Base-by-base conservation (phyloP, 2,888 invertebrate species). In the Phortica okadai region DNA sequence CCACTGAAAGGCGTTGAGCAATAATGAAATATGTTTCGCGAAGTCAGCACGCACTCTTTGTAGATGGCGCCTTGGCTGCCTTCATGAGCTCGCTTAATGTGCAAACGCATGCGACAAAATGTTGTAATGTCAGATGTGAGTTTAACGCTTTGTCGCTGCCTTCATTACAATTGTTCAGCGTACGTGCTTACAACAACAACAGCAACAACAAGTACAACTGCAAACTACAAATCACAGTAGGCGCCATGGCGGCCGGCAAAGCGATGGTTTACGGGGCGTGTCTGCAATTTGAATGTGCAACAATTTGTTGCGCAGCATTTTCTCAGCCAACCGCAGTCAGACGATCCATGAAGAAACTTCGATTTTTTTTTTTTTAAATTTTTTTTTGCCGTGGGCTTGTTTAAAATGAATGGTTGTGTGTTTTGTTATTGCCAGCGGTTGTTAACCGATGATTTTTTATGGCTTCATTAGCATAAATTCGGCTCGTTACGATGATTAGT, bases 381-480 rank as follows among this genome's bases (percentile, higher is more conserved):
- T 33, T 33, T 33, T 33, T 33, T 4, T 33, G 33, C 33, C 33
- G 33, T 33, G 33, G 33, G 33, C 33, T 33, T n/a, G 6, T 54
- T 54, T 54, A 41, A 64, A 21, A 64, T 64, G 64, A 25, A 41
- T 41, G 6, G 41, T 33, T 33, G 33, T 33, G 33, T 33, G 33
- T 5, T 33, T 33, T 33, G 33, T 41, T 33, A 64, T 64, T 41
- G 62, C 4, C 42, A 66, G 21, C 10, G n/a, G 33, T 54, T 70
- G 42, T 16, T 7, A 21, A 16, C 21, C 50, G 50, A 16, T 56
- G 62, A 72, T 56, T 25, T 25, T 56, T 56, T 54, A 72, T 56
- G 67, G 21, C 54, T 56, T 72, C 70, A 72, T 72, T 72, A 72
- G 70, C 70, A 72, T 72, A 72, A 66, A 14, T 66, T 66, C 7